Percentiles rank a stretch among this genome's conserved stretches.
phyloP scores from a whole-genome alignment of 1,140 invertebrate genomes.

The Globodera rostochiensis region DNA sequence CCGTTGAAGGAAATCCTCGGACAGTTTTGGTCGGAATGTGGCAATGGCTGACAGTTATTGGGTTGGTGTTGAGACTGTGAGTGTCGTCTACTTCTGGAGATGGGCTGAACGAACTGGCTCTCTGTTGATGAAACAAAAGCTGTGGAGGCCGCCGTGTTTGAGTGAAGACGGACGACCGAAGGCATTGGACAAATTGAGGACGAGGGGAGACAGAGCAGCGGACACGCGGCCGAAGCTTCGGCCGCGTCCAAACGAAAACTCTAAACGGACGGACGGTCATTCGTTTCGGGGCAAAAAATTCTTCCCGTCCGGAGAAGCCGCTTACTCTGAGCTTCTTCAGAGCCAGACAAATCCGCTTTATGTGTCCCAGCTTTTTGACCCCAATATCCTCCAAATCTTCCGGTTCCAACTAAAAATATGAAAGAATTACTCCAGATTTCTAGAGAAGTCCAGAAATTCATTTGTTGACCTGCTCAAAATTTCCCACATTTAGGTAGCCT shows the following conservation, averaged over 20 bases:
- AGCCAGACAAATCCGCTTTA: slow-evolving; percentile 94
- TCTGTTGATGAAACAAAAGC: neutral
- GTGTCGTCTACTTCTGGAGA: neutral
- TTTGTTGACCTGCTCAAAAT: slow-evolving; percentile 79
- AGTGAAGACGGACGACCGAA: neutral
- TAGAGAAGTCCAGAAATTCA: neutral
- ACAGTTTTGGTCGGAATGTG: neutral
- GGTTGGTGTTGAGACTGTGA: neutral
- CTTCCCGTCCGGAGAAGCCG: neutral
- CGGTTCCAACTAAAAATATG: slow-evolving; percentile 75
- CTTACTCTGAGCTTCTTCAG: slow-evolving; percentile 87
- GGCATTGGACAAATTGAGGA: neutral
- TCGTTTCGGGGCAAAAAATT: neutral
- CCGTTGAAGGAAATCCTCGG: neutral
- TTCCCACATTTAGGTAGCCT: slow-evolving; percentile 86
- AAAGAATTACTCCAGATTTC: neutral
- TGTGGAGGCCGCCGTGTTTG: neutral
- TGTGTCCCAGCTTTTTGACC: slow-evolving; percentile 83
- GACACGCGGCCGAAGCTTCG: neutral
- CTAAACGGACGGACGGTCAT: neutral
- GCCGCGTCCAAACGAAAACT: neutral
- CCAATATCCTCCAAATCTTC: slow-evolving; percentile 94
- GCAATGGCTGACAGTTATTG: neutral
- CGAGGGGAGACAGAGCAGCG: neutral
- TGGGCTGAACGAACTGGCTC: neutral